Base-by-base conservation (phyloP, 2,797 vertebrate genomes). In the Notoglanidium macrostoma region DNA sequence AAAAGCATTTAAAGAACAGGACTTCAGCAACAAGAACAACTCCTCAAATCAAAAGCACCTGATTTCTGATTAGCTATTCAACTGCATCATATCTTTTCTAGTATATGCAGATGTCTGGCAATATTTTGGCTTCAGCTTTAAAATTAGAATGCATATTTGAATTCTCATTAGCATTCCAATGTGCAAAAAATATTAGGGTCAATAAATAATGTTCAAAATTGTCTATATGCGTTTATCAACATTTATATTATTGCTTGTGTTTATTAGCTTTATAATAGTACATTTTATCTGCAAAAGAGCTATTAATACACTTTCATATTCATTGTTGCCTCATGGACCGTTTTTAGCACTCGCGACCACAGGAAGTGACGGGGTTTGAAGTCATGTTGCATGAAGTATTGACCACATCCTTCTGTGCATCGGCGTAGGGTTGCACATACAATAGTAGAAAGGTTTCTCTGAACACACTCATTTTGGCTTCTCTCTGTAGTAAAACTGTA, bases 351-450 rank as follows among this genome's bases (percentile, higher is more conserved):
- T 35, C 26, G 32, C 57, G 29, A 76, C 73, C 44, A 86, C 87
- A 84, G 85, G 90, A 90, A 89, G 32, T n/a, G 54, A 72, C 74
- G 73, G 19, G 49, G 82, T 72, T 83, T 82, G 81, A 80, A 35
- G 35, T 83, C 57, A 54, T 74, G 67, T 73, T 76, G 80, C 54
- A 51, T 81, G 2, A 84, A 76, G 76, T 72, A 67, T 70, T 74
- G 72, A 88, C 90, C 88, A 91, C 90, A 89, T 91, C 88, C 90
- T 91, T n/a, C 85, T 84, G 14, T 63, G 51, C 77, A 54, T 89
- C 32, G n/a, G 12, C 59, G 40, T 29, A 32, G 12, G 44, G 63
- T 79, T 61, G 35, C 73, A 10, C 40, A 86, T 35, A 32, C 29
- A 23, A 6, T 32, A 4, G 40, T 63, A 3, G 7, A 29, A 32